These are phyloP conservation scores for Cerastoderma edule DNA, from an alignment of 2,888 invertebrate species.

Conservation along the genomic window DNA sequence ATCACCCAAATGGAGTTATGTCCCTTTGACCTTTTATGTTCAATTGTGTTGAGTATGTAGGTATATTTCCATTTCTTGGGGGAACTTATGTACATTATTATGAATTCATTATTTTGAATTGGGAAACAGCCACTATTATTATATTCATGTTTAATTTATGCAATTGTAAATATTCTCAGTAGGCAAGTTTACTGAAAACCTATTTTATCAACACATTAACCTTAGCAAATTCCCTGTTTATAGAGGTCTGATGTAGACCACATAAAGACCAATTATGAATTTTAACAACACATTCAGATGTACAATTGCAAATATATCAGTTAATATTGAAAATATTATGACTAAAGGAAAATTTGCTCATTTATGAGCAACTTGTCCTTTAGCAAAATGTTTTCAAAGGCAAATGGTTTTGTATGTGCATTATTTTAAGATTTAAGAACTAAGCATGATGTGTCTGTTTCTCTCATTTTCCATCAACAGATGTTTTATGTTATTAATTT, in stretches of 20 bases:
- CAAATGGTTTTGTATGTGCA: not conserved
- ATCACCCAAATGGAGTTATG: too few species aligned
- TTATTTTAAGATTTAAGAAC: not conserved
- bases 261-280: too few species aligned
- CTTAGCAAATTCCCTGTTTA: too few species aligned
- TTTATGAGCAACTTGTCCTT: constrained; percentile 7
- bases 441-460: not conserved
- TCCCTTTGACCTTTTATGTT: too few species aligned
- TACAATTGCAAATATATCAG: not conserved
- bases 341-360: constrained; percentile 3
- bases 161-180: not conserved
- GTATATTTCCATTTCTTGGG: too few species aligned
- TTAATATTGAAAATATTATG: not conserved
- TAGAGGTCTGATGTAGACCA: too few species aligned
- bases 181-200: too few species aligned
- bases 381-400: constrained; percentile 9
- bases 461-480: not conserved
- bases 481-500: not conserved
- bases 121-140: too few species aligned
- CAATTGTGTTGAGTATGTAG: too few species aligned
- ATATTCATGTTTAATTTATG: not conserved
- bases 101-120: too few species aligned
- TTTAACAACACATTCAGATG: not conserved
- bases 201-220: too few species aligned
- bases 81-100: too few species aligned